phyloP scores from a whole-genome alignment of 2,888 invertebrate species.

The Idaea biselata region DNA sequence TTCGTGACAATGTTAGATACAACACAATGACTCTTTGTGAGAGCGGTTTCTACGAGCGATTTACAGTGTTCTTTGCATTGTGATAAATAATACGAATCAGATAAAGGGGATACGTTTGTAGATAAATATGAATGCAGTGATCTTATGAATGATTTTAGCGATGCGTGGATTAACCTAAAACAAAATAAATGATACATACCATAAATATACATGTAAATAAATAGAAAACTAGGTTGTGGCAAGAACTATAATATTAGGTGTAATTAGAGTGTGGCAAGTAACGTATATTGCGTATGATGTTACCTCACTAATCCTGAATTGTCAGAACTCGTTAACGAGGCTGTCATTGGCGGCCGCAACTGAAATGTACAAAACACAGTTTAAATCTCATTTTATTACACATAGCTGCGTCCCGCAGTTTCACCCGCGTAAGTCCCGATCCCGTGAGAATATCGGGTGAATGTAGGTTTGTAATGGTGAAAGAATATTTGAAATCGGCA shows the following conservation, averaged over 20 bases:
- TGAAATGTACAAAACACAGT: constrained; percentile 41
- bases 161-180: constrained; percentile 77
- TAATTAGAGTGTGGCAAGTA: constrained; percentile 28
- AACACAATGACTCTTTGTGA: constrained; percentile 44
- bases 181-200: constrained; percentile 51
- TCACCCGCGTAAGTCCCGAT: too few species aligned
- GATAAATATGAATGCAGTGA: constrained; percentile 56
- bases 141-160: constrained; percentile 59
- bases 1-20: constrained; percentile 44
- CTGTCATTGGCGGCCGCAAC: constrained; percentile 75
- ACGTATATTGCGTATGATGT: constrained; percentile 30
- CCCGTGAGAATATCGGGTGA: too few species aligned
- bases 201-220: constrained; percentile 27
- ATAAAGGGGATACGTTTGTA: constrained; percentile 51
- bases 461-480: too few species aligned
- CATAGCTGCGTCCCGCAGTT: too few species aligned
- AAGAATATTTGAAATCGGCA: too few species aligned
- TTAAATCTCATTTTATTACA: constrained; percentile 1
- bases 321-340: constrained; percentile 76
- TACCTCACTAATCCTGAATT: constrained; percentile 80
- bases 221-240: constrained; percentile 20
- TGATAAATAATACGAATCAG: constrained; percentile 48
- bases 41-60: constrained; percentile 42
- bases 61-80: constrained; percentile 51
- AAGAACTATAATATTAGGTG: constrained; percentile 29